Percentiles rank a stretch among this genome's conserved stretches.
Conservation (phyloP, 2,797 vertebrate genomes). For the Mus spretus region DNA sequence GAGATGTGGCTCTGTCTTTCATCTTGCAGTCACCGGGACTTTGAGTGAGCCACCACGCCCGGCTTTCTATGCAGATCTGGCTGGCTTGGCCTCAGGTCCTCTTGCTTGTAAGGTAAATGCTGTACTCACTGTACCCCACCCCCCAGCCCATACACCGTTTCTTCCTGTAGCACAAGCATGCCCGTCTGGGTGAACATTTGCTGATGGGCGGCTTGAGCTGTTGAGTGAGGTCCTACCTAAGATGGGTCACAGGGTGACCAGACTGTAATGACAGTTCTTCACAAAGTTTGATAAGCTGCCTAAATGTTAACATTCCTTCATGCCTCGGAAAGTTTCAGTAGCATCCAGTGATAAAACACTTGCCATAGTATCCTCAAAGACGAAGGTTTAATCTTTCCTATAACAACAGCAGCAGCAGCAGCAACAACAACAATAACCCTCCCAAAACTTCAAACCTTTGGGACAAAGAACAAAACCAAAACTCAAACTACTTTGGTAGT, state of each 20-base stretch:
- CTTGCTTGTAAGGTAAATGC: neutral
- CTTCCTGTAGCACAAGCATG: neutral
- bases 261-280: neutral
- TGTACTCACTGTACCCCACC: too few species aligned
- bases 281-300: neutral
- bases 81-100: neutral
- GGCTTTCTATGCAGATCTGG: neutral
- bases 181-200: neutral
- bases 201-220: neutral
- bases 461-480: neutral
- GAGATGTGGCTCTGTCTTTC: neutral
- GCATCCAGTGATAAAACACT: neutral
- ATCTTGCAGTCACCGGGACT: neutral
- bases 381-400: neutral
- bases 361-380: neutral
- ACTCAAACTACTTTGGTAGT: neutral
- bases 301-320: neutral
- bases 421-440: too few species aligned
- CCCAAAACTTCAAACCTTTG: neutral
- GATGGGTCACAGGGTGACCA: neutral
- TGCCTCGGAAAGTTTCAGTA: neutral
- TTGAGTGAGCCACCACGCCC: neutral
- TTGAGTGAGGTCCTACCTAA: neutral
- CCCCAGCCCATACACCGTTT: neutral
- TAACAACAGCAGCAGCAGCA: neutral